Evolutionary conservation across 2,888 invertebrate species (phyloP).

Genomic region (Notodonta dromedarius): DNA sequence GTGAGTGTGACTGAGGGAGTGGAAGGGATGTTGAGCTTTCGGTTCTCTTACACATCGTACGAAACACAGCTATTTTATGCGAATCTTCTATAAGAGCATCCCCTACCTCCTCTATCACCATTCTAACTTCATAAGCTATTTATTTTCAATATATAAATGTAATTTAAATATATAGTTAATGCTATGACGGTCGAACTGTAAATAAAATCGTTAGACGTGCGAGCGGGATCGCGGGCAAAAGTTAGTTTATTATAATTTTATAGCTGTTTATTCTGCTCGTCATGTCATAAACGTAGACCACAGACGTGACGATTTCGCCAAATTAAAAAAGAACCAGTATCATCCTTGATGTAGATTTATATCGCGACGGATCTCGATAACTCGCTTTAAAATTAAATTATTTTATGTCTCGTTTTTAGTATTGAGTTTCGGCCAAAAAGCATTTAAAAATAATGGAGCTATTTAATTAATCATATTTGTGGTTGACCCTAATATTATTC

Average conservation of each 20-base stretch:
- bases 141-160: too few species aligned
- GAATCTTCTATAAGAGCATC: too few species aligned
- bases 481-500: too few species aligned
- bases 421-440: neutral
- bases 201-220: neutral
- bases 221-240: neutral
- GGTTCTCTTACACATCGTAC: too few species aligned
- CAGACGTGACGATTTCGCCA: neutral
- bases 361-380: neutral
- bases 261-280: neutral
- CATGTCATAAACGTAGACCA: neutral
- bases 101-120: too few species aligned
- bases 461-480: neutral
- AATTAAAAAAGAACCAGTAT: slow-evolving; percentile 1
- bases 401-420: neutral
- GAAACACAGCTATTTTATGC: too few species aligned
- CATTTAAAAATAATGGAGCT: neutral
- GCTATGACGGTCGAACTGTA: neutral
- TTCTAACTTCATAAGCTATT: too few species aligned
- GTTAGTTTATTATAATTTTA: neutral
- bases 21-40: too few species aligned
- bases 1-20: too few species aligned
- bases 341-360: neutral
- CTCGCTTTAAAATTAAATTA: neutral
- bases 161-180: too few species aligned